These are phyloP conservation scores for Seriola rivoliana DNA, from an alignment of 2,113 vertebrate species.

Conservation along the genomic window DNA sequence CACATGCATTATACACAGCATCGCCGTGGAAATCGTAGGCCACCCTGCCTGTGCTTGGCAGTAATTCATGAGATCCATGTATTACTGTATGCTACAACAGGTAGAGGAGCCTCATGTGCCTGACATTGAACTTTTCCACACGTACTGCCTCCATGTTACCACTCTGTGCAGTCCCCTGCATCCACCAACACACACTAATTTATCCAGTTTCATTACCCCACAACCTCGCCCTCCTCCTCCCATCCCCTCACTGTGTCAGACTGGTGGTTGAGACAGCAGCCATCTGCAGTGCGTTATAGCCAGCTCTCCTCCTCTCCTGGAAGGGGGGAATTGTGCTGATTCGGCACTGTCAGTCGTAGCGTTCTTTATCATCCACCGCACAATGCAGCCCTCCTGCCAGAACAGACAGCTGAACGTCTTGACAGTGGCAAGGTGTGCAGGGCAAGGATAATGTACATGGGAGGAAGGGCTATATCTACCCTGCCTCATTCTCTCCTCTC, in stretches of 20 bases:
- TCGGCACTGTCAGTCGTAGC: conserved; percentile 67
- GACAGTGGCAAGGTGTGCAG: conserved; percentile 57
- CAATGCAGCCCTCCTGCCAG: conserved; percentile 48
- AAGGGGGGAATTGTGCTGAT: conserved; percentile 80
- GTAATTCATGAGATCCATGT: neutral
- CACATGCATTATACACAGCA: conserved; percentile 11
- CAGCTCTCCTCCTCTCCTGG: conserved; percentile 62
- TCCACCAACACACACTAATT: conserved; percentile 38
- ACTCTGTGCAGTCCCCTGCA: conserved; percentile 9
- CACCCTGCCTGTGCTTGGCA: conserved; percentile 1
- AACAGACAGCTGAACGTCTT: conserved; percentile 51
- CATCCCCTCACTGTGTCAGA: conserved; percentile 72
- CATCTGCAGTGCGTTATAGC: conserved; percentile 86
- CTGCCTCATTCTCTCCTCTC: conserved; percentile 9
- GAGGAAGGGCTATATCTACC: conserved; percentile 2
- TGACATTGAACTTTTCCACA: conserved; percentile 23
- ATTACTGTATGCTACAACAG: conserved; percentile 17
- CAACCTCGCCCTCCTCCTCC: conserved; percentile 34
- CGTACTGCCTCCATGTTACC: conserved; percentile 9
- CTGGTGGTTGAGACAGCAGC: conserved; percentile 81
- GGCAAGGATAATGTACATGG: conserved; percentile 31
- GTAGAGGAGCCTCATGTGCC: conserved; percentile 17
- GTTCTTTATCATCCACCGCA: conserved; percentile 72
- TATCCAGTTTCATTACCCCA: conserved; percentile 57
- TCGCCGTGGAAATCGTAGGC: conserved; percentile 14